Conservation (phyloP, 2,113 vertebrate genomes). For the Glareola pratincola region DNA sequence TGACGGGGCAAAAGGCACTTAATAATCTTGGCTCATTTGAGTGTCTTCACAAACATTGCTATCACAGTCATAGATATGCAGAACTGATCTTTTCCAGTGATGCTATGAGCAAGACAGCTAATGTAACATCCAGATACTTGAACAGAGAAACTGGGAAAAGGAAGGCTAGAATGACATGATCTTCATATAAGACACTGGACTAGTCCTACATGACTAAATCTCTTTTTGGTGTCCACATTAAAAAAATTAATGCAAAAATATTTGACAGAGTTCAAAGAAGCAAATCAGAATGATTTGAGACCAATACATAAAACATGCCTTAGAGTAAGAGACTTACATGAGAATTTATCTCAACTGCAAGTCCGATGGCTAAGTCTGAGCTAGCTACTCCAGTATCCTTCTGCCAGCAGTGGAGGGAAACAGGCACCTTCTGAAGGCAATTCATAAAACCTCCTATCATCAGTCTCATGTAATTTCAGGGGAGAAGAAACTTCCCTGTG, state of each 20-base stretch:
- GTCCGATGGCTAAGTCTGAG: background rate
- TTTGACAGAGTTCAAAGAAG: slow-evolving; percentile 1
- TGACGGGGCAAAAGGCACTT: background rate
- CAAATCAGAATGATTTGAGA: background rate
- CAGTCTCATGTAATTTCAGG: background rate
- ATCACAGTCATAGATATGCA: background rate
- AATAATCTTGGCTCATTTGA: background rate
- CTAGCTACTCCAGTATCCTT: background rate
- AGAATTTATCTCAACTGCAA: background rate
- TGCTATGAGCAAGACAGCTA: background rate
- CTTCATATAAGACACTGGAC: background rate
- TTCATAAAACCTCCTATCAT: background rate
- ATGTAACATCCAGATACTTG: background rate
- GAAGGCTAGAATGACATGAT: background rate
- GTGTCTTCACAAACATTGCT: background rate
- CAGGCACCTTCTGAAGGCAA: background rate
- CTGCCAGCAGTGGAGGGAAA: background rate
- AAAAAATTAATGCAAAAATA: background rate
- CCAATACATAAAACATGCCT: background rate
- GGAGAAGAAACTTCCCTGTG: background rate
- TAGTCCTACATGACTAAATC: background rate
- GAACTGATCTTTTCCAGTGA: background rate
- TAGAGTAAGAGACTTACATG: background rate
- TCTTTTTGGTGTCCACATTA: background rate
- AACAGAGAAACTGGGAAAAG: background rate